Base-by-base conservation (phyloP, 2,113 vertebrate genomes). In the Centropus bengalensis region DNA sequence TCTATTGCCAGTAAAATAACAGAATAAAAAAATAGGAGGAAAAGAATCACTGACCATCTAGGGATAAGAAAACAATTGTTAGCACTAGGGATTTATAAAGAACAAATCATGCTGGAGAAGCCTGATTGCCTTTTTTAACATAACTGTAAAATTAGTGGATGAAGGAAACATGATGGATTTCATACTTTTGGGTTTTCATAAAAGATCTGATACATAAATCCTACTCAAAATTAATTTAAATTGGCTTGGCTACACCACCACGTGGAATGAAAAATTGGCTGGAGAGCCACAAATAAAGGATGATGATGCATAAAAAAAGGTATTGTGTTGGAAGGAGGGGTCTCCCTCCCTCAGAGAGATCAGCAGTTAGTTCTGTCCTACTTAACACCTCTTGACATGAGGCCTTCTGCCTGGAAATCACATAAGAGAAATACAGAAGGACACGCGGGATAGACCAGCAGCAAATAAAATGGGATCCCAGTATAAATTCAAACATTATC, bases 81-180 rank as follows among this genome's bases (percentile, higher is more conserved):
- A 88, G 28, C 52, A 78, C 8, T 59, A 55, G 62, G 52, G 68
- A 78, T 93, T 93, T 91, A 71, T 88, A 71, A 68, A 94, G 62
- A 75, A 81, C 30, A 94, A 94, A 68, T 63, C 75, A 47, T 84
- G 47, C 69, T 64, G n/a, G 64, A 86, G 73, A 84, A 90, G 88
- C 66, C 44, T 40, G 71, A 83, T 60, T 90, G 47, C 68, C 91
- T 90, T 94, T 92, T 59, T n/a, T 5, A 87, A 91, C 47, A 96
- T 77, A 96, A 95, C 92, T 95, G 86, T 71, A 82, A 94, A 96
- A 96, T 93, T 84, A 96, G 88, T 95, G 86, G 83, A 90, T 86
- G 73, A 95, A 84, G 47, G 69, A 73, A 90, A 88, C 73, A 92
- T 0, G 1, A 71, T 71, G 88, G 83, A 91, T 94, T 93, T 91